phyloP scores from a whole-genome alignment of 2,797 vertebrate species.

The Rhinophrynus dorsalis region DNA sequence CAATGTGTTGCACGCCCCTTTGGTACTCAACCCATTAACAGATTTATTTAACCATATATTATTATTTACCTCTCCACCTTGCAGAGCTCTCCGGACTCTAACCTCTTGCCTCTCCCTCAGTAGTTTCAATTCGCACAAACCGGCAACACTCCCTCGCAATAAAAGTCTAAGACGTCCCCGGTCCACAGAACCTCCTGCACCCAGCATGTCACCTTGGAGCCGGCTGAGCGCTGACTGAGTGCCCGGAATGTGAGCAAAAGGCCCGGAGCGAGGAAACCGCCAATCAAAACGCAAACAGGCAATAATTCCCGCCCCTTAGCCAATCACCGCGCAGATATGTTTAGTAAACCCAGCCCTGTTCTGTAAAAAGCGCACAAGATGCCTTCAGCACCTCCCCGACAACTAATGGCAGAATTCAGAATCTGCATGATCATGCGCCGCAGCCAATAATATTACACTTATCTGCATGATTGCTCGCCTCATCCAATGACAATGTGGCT shows the following conservation, averaged over 20 bases:
- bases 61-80: constrained; percentile 43
- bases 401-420: neutral
- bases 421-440: neutral
- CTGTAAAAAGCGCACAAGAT: neutral
- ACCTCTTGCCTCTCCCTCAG: constrained; percentile 84
- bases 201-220: constrained; percentile 57
- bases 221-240: constrained; percentile 51
- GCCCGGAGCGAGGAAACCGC: constrained; percentile 17
- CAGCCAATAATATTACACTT: too few species aligned
- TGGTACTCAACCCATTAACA: too few species aligned
- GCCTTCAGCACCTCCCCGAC: neutral
- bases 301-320: constrained; percentile 44
- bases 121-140: constrained; percentile 82
- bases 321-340: constrained; percentile 18
- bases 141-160: constrained; percentile 82
- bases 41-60: too few species aligned
- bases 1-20: too few species aligned
- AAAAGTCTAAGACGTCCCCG: constrained; percentile 80
- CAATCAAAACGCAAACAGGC: too few species aligned
- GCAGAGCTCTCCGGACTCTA: constrained; percentile 81
- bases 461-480: neutral
- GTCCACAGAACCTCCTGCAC: constrained; percentile 54
- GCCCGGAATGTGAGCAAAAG: constrained; percentile 12
- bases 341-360: constrained; percentile 51
- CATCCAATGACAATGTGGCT: neutral